Evolutionary conservation across 1,140 invertebrate species (phyloP).

Genomic region (Oncopeltus fasciatus): DNA sequence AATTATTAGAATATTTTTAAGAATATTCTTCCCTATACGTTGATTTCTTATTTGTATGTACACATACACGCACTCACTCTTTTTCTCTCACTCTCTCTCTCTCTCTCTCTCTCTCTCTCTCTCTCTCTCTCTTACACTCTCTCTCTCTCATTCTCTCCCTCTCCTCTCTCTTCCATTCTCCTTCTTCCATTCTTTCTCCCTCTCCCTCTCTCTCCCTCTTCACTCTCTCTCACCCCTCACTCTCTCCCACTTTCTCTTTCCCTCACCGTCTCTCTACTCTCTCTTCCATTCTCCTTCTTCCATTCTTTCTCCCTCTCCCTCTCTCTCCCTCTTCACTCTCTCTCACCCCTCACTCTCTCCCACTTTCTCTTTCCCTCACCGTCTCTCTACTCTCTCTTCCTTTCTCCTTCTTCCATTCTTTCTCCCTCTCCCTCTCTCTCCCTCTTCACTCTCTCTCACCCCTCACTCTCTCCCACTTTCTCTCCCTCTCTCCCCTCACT

Average conservation of each 20-base stretch:
- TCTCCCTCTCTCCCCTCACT: too few species aligned
- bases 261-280: conserved; percentile 1
- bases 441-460: too few species aligned
- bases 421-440: too few species aligned
- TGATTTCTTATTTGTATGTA: too few species aligned
- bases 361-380: too few species aligned
- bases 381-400: too few species aligned
- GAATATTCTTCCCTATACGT: too few species aligned
- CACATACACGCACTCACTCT: neutral
- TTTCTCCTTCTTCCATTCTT: too few species aligned
- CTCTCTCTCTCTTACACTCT: conserved; percentile 8
- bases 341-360: too few species aligned
- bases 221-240: neutral
- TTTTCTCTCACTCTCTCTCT: conserved; percentile 10
- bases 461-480: too few species aligned
- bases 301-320: neutral
- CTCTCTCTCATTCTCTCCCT: conserved; percentile 10
- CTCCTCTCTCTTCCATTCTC: neutral
- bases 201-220: neutral
- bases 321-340: neutral
- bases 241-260: conserved; percentile 1
- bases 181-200: conserved; percentile 7
- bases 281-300: neutral
- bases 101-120: conserved; percentile 14
- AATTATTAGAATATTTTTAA: too few species aligned